Conservation (phyloP, 2,888 invertebrate species). For the Saturnia japonica region DNA sequence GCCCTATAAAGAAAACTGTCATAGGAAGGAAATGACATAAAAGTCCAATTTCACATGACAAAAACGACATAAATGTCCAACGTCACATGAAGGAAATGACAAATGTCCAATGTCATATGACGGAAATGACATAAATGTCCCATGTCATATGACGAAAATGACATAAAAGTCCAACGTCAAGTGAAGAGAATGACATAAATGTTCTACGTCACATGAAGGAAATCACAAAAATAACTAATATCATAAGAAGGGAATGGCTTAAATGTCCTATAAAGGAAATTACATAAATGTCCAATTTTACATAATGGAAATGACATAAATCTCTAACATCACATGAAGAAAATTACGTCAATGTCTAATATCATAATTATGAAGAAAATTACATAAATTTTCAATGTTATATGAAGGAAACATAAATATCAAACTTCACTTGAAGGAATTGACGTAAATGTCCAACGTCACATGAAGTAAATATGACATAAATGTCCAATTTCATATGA, state of each 20-base stretch:
- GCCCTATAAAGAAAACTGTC: not conserved
- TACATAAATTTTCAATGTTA: too few relatives aligned
- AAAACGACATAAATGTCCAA: not conserved
- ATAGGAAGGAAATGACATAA: not conserved
- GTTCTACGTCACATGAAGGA: not conserved
- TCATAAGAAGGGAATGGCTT: too few relatives aligned
- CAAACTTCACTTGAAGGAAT: not conserved
- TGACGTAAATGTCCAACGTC: not conserved
- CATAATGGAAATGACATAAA: too few relatives aligned
- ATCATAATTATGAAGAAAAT: too few relatives aligned
- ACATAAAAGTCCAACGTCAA: not conserved
- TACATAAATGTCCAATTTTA: too few relatives aligned
- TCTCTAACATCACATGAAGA: not conserved
- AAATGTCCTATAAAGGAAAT: too few relatives aligned
- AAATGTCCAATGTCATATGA: not conserved
- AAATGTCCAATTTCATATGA: not conserved
- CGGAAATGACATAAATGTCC: not conserved
- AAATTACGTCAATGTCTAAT: too few relatives aligned
- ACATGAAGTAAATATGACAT: not conserved
- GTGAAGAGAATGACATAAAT: not conserved
- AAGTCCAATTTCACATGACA: not conserved
- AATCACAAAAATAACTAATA: not conserved
- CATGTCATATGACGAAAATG: not conserved
- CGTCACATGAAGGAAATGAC: not conserved
- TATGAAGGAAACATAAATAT: not conserved